Evolutionary conservation across 2,797 vertebrate genomes (phyloP).

Genomic region (Eulemur coronatus): DNA sequence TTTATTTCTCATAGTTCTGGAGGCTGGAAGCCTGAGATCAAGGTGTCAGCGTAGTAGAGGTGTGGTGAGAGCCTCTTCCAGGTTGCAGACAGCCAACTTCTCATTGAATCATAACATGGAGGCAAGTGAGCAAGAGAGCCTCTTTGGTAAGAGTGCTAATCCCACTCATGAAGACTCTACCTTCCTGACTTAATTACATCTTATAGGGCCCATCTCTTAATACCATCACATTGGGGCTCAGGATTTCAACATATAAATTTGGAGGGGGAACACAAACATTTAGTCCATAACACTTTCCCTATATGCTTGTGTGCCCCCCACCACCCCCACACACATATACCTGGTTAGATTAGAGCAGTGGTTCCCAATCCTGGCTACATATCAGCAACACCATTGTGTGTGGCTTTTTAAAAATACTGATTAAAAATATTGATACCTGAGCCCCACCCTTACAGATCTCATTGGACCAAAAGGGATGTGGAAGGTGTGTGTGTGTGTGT

Average conservation of each 20-base stretch:
- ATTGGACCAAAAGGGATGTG: neutral
- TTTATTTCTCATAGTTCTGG: neutral
- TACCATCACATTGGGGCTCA: neutral
- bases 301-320: no score
- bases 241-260: neutral
- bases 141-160: neutral
- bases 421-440: neutral
- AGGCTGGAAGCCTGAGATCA: neutral
- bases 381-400: neutral
- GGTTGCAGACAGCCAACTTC: neutral
- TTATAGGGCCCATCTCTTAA: neutral
- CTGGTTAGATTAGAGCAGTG: neutral
- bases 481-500: neutral
- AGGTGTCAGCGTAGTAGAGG: neutral
- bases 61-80: neutral
- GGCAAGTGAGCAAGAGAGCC: no score
- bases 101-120: neutral
- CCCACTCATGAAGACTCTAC: neutral
- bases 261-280: neutral
- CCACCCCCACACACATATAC: neutral
- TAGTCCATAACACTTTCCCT: neutral
- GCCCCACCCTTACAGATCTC: neutral
- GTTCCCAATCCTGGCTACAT: neutral
- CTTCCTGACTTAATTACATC: neutral
- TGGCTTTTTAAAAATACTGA: neutral